Base-by-base conservation (phyloP, 2,113 vertebrate genomes). In the Neodontobutis hainanensis region DNA sequence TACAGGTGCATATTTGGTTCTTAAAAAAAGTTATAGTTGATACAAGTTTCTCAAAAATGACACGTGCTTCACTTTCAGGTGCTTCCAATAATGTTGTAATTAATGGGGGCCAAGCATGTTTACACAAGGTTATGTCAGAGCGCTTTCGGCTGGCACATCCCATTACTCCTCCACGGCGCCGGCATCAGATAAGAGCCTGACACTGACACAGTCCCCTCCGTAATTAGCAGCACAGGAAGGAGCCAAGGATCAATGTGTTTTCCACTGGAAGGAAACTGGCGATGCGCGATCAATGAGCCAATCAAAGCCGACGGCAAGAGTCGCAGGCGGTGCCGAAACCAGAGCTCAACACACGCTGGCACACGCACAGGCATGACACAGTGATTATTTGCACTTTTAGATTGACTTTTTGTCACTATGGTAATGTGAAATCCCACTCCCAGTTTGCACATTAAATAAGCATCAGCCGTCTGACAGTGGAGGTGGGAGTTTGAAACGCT, bases 181-280 rank as follows among this genome's bases (percentile, higher is more conserved):
- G 73, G 64, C 64, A 87, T 90, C 86, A 86, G 87, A 89, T 87
- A 85, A 84, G 66, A 50, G 67, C 66, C 70, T 59, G 77, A 85
- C 86, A 86, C 84, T 77, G 81, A 89, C 89, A 85, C 84, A 62
- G 84, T 84, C 84, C 77, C 84, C 78, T 80, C 82, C 76, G 86
- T 89, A 89, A 91, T 91, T 91, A 91, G 86, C 85, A 78, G 86
- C 75, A 85, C 85, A 77, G 78, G 75, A 68, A 79, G 85, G 61
- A 86, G 77, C 82, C 84, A 81, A 76, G 78, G 85, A 87, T 90
- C 88, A 85, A 89, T 87, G 80, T 70, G 78, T 81, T 89, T 84
- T 87, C 81, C 69, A 80, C 67, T 70, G 80, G 77, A 80, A 65
- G 77, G 77, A 81, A 80, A 80, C 77, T 73, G 69, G 77, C 69